Base-by-base conservation (phyloP, 1,140 invertebrate genomes). In the Trypoxylus dichotomus region DNA sequence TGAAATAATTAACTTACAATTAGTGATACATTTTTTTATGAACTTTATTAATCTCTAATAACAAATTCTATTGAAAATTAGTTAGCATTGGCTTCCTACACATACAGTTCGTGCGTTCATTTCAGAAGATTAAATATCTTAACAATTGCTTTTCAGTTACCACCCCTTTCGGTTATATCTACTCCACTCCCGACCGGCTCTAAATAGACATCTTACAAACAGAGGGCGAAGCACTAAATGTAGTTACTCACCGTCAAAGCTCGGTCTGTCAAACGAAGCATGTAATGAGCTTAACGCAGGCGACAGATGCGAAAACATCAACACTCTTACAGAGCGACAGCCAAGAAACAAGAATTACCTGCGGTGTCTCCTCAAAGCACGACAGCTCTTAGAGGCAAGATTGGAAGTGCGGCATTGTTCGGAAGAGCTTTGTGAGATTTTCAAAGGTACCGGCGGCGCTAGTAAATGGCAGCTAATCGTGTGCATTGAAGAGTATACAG, bases 391-490 rank as follows among this genome's bases (percentile, higher is more conserved):
- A 54, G 19, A 54, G 47, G 3, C 15, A 54, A n/a, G 47, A 37
- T 72, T n/a, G 25, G 25, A 73, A 73, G 63, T 24, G 71, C 25
- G 37, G 37, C 68, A 72, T 78, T 74, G 75, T 78, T 42, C 8
- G 47, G 19, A 54, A 6, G 6, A 58, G 10, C 21, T 21, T 21
- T 15, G 13, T 74, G 54, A 73, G 71, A 32, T 19, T 77, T 77
- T 42, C 42, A 29, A 32, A n/a, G n/a, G n/a, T n/a, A n/a, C 29
- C 21, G 32, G 72, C 76, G 60, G 68, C 76, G 24, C 15, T 63
- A 19, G 54, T 19, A 19, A 37, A 77, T 76, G 76, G 68, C 72
- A 71, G 77, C 77, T 80, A 80, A 80, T 80, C 79, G 77, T 76
- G 77, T 78, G 79, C 58, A 80, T 58, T 60, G 41, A 75, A 75